A percentile compares a stretch with the other conserved stretches of the same genome.
Conservation (phyloP, 1,140 invertebrate genomes). For the Solenopsis invicta region DNA sequence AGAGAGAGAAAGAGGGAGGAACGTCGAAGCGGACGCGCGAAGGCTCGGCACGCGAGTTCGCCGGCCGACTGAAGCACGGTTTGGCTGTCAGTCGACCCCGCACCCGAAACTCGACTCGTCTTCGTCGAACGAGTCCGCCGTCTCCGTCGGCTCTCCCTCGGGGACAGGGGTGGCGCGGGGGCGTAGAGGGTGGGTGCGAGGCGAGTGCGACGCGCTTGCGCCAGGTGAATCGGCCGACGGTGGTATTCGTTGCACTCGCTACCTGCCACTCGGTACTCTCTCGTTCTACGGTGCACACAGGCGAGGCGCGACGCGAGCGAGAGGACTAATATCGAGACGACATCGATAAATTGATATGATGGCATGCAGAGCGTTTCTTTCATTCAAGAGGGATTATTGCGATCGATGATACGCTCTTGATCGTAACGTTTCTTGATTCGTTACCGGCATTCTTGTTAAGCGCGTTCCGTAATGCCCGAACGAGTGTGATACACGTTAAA, state of each 20-base stretch:
- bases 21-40: slow-evolving; percentile 74
- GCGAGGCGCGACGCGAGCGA: background rate
- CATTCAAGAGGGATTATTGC: background rate
- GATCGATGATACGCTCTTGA: background rate
- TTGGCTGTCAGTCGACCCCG: slow-evolving; percentile 74
- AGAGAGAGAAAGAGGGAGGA: slow-evolving; percentile 37
- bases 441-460: background rate
- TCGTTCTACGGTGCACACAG: slow-evolving; percentile 31
- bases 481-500: background rate
- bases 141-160: slow-evolving; percentile 77
- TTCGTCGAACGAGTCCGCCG: slow-evolving; percentile 79
- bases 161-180: slow-evolving; percentile 54
- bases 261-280: slow-evolving; percentile 65
- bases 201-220: slow-evolving; percentile 66
- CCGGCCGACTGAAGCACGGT: slow-evolving; percentile 85
- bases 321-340: slow-evolving; percentile 23
- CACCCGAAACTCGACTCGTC: slow-evolving; percentile 80
- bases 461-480: background rate
- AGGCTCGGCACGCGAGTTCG: slow-evolving; percentile 86
- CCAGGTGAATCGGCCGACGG: slow-evolving; percentile 73
- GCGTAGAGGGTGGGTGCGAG: slow-evolving; percentile 38
- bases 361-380: background rate
- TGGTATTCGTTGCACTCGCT: slow-evolving; percentile 68
- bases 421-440: background rate
- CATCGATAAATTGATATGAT: slow-evolving; percentile 28